Conservation (phyloP, 1,140 invertebrate species). For the Caenorhabditis briggsae region DNA sequence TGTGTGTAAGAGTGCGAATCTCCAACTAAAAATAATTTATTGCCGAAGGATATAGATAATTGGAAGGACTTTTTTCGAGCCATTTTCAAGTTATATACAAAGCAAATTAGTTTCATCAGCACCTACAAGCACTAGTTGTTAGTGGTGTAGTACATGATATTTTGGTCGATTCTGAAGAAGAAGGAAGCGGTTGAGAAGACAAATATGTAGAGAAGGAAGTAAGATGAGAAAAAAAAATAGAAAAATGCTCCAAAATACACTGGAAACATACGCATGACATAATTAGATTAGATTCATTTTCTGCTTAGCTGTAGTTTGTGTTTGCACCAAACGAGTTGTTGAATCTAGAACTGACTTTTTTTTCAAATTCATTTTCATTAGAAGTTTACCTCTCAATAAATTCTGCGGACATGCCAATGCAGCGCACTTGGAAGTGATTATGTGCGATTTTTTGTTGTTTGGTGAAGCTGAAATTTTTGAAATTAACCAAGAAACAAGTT, state of each 20-base stretch:
- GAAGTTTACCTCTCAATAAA: constrained; percentile 48
- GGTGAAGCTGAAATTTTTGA: constrained; percentile 34
- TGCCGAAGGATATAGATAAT: background rate
- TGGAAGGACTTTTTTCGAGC: too few relatives aligned
- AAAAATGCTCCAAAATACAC: background rate
- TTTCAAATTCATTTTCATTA: background rate
- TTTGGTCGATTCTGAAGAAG: background rate
- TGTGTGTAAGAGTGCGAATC: background rate
- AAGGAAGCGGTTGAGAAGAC: background rate
- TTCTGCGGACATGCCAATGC: constrained; percentile 58
- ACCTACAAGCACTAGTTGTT: background rate
- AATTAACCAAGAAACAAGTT: background rate
- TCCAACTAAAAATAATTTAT: background rate
- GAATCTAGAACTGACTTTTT: constrained; percentile 26
- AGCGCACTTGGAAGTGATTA: constrained; percentile 60
- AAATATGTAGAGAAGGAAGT: background rate
- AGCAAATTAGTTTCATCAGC: constrained; percentile 18
- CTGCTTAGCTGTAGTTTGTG: constrained; percentile 13
- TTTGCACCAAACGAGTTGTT: constrained; percentile 43
- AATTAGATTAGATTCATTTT: background rate
- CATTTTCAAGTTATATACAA: background rate
- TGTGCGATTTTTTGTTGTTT: constrained; percentile 43
- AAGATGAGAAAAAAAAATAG: background rate
- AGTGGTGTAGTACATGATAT: background rate
- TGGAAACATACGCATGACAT: background rate